A percentile compares a stretch with the other conserved stretches of the same genome.
phyloP scores from a whole-genome alignment of 2,888 invertebrate genomes.

The Pristionchus entomophagus region DNA sequence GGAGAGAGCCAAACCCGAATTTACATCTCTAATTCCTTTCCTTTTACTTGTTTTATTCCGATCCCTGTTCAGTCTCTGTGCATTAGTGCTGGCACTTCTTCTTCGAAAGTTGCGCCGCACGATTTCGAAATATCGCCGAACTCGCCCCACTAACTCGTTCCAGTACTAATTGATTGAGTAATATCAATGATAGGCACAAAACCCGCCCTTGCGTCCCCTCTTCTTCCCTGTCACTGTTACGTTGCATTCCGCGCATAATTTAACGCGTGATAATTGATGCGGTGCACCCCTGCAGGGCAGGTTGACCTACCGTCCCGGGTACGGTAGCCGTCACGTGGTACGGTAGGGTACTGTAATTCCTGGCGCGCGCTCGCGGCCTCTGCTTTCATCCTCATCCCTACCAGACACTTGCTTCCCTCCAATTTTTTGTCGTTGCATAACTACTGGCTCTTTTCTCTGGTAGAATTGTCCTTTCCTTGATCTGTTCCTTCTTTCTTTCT shows the following conservation, averaged over 20 bases:
- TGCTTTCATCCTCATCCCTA: not conserved
- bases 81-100: too few relatives aligned
- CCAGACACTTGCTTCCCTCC: not conserved
- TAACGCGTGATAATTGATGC: not conserved
- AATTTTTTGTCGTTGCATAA: not conserved
- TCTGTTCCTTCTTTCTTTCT: not conserved
- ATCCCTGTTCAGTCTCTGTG: too few relatives aligned
- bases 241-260: conserved; percentile 40
- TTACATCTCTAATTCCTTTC: too few relatives aligned
- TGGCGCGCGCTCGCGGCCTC: not conserved
- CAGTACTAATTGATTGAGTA: conserved; percentile 17
- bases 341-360: not conserved
- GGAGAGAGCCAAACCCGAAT: too few relatives aligned
- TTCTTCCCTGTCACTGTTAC: not conserved
- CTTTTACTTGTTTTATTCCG: too few relatives aligned
- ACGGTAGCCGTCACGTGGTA: not conserved
- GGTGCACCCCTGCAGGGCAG: not conserved
- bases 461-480: not conserved
- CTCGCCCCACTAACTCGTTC: conserved; percentile 16
- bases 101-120: conserved; percentile 17
- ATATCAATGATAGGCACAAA: conserved; percentile 30
- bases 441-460: not conserved
- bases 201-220: not conserved
- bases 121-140: not conserved
- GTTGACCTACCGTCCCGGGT: too few relatives aligned